A percentile compares a stretch with the other conserved stretches of the same genome.
These are phyloP conservation scores for Aldrovandia affinis DNA, from an alignment of 2,797 vertebrate species.

Conservation along the genomic window DNA sequence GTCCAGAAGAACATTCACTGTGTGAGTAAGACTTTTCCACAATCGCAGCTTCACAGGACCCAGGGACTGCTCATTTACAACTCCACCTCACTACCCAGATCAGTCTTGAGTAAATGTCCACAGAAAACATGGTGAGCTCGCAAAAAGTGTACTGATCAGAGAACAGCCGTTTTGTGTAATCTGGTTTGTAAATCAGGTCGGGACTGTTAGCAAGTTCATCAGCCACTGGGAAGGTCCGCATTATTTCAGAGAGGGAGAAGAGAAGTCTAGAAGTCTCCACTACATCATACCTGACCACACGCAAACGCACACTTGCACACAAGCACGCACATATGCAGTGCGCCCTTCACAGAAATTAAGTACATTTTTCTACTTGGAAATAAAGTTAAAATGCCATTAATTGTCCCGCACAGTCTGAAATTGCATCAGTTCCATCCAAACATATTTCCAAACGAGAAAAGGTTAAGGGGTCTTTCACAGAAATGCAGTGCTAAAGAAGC, in stretches of 20 bases:
- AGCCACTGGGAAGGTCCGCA: background rate
- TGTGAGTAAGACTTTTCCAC: background rate
- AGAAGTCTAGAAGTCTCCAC: background rate
- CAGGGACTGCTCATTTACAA: background rate
- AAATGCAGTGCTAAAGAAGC: background rate
- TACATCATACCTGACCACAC: background rate
- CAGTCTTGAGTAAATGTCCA: slow-evolving; percentile 1
- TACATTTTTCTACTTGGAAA: too few relatives aligned
- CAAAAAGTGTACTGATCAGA: background rate
- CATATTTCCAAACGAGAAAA: background rate
- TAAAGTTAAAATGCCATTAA: background rate
- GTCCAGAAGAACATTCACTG: background rate
- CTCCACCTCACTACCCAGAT: background rate
- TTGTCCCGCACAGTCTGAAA: background rate
- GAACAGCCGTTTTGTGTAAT: background rate
- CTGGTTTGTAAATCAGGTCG: background rate
- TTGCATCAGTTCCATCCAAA: background rate
- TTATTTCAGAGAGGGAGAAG: background rate
- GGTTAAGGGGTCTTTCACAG: background rate
- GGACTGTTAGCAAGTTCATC: background rate
- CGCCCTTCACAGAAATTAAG: too few relatives aligned
- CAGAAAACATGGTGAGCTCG: background rate
- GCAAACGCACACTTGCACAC: background rate
- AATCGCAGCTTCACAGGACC: background rate
- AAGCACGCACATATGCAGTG: background rate